phyloP scores from a whole-genome alignment of 2,888 invertebrate genomes.

The Himalopsyche anomala region DNA sequence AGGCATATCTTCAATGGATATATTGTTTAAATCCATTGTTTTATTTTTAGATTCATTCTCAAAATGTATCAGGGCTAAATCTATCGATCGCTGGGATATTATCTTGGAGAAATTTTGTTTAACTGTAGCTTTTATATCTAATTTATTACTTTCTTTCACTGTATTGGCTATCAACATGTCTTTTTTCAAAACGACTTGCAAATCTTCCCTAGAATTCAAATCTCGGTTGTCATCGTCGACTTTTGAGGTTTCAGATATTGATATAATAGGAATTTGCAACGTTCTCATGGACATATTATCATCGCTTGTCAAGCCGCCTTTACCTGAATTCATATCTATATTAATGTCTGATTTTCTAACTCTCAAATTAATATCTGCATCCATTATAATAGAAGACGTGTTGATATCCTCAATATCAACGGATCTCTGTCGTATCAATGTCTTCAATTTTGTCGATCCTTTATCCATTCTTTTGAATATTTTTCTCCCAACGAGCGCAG shows the following conservation, averaged over 20 bases:
- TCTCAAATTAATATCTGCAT: not conserved
- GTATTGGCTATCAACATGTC: not conserved
- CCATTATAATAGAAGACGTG: not conserved
- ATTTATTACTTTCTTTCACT: slow-evolving; percentile 43
- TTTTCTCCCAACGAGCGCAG: slow-evolving; percentile 48
- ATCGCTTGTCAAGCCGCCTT: not conserved
- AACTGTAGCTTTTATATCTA: slow-evolving; percentile 42
- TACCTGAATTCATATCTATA: not conserved
- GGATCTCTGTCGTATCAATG: slow-evolving; percentile 60
- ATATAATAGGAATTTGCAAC: slow-evolving; percentile 67
- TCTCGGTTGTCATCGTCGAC: slow-evolving; percentile 56
- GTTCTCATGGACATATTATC: slow-evolving; percentile 29
- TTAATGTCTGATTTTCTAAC: not conserved
- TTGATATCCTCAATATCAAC: slow-evolving; percentile 53
- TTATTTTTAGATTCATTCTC: slow-evolving; percentile 68
- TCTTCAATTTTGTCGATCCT: slow-evolving; percentile 52
- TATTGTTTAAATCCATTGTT: slow-evolving; percentile 64
- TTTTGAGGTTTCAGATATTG: slow-evolving; percentile 61
- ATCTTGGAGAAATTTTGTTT: slow-evolving; percentile 66
- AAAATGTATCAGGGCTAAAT: slow-evolving; percentile 73
- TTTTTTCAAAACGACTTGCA: slow-evolving; percentile 29
- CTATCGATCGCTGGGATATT: slow-evolving; percentile 75
- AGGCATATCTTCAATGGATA: slow-evolving; percentile 65
- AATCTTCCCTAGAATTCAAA: slow-evolving; percentile 27
- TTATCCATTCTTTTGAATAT: slow-evolving; percentile 19